Evolutionary conservation across 2,113 vertebrate genomes (phyloP).

Genomic region (pig (Sus scrofa)): T2T-Sscrofa CM000820.6:113503501-113504000

Average conservation of each 20-base stretch:
- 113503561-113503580: not conserved
- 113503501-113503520: not conserved
- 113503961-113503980: no score
- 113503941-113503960: no score
- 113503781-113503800: not conserved
- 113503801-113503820: not conserved
- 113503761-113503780: not conserved
- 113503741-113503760: not conserved
- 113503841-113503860: not conserved
- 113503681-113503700: not conserved
- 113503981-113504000: no score
- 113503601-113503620: not conserved
- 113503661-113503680: no score
- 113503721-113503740: not conserved
- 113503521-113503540: not conserved
- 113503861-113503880: not conserved
- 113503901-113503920: no score
- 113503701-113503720: not conserved
- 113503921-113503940: no score
- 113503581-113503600: not conserved
- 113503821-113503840: not conserved
- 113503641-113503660: not conserved
- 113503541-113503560: not conserved
- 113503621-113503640: no score
- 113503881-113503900: no score